Percentiles rank a stretch among this genome's conserved stretches.
Evolutionary conservation across 2,113 vertebrate species (phyloP).

Genomic region (Pungitius pungitius): DNA sequence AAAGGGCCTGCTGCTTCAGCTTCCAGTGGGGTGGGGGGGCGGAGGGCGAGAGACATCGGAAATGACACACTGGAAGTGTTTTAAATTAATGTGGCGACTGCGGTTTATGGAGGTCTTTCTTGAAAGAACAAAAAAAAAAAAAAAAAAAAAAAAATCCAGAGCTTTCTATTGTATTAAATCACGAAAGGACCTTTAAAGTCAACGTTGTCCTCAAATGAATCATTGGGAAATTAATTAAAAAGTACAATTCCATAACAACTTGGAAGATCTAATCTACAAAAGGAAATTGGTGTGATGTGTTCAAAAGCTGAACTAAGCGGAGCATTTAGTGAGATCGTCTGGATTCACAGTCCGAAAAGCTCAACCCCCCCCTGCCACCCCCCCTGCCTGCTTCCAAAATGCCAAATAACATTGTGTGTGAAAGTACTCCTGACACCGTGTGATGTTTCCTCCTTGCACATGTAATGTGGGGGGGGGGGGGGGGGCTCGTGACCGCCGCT

Average conservation of each 20-base stretch:
- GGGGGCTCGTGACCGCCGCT: constrained; percentile 14
- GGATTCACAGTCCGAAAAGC: too few relatives aligned
- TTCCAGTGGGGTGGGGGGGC: not conserved
- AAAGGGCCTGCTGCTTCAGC: constrained; percentile 47
- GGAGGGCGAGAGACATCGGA: constrained; percentile 61
- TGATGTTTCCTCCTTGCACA: too few relatives aligned
- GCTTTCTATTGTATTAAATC: not conserved
- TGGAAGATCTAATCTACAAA: not conserved
- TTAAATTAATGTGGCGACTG: constrained; percentile 9
- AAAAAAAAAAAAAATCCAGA: too few relatives aligned
- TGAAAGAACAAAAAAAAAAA: too few relatives aligned
- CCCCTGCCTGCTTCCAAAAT: too few relatives aligned
- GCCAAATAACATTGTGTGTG: not conserved
- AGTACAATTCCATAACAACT: not conserved
- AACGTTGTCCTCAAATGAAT: not conserved
- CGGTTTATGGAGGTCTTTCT: not conserved
- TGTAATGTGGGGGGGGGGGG: constrained; percentile 15
- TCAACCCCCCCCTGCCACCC: too few relatives aligned
- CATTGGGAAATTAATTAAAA: not conserved
- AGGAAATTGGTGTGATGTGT: not conserved
- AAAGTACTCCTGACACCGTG: not conserved
- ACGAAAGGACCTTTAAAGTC: not conserved
- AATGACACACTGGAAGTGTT: constrained; percentile 43
- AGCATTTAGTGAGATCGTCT: not conserved
- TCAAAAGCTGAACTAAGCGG: not conserved